A percentile compares a stretch with the other conserved stretches of the same genome.
phyloP scores from a whole-genome alignment of 2,113 vertebrate species.

The Cyprinodon brontotheroides region DNA sequence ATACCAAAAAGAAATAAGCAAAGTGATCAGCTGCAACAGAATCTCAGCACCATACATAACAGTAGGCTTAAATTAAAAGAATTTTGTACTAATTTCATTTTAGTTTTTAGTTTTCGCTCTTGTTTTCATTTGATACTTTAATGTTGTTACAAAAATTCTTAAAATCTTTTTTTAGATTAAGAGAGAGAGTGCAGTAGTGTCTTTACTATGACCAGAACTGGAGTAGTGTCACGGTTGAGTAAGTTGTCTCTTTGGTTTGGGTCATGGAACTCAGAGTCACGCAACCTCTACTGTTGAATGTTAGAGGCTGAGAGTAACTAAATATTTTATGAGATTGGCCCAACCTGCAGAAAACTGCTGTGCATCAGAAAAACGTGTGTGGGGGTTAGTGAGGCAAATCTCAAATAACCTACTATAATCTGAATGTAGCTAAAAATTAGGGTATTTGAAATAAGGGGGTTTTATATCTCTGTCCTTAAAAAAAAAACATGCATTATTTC shows the following conservation, averaged over 20 bases:
- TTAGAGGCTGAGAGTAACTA: conserved; percentile 40
- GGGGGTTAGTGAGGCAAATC: background rate
- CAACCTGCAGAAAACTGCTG: conserved; percentile 39
- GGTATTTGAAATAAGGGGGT: no score
- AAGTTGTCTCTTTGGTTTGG: conserved; percentile 46
- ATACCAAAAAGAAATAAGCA: background rate
- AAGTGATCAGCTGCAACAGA: background rate
- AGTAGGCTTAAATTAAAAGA: background rate
- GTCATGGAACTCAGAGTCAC: conserved; percentile 48
- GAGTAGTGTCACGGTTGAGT: conserved; percentile 41
- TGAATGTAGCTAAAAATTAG: no score
- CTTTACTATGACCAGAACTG: background rate
- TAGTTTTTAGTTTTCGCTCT: background rate
- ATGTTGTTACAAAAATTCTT: background rate
- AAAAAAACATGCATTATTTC: no score
- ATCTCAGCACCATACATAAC: background rate
- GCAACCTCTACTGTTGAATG: conserved; percentile 32
- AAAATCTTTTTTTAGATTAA: background rate
- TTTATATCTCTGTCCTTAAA: no score
- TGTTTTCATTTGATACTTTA: background rate
- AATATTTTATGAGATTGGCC: conserved; percentile 69
- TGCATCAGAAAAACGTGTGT: background rate
- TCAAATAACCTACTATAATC: no score
- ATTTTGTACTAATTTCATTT: background rate
- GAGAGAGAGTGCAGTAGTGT: background rate